phyloP scores from a whole-genome alignment of 2,113 vertebrate species.

The Jacana jacana region DNA sequence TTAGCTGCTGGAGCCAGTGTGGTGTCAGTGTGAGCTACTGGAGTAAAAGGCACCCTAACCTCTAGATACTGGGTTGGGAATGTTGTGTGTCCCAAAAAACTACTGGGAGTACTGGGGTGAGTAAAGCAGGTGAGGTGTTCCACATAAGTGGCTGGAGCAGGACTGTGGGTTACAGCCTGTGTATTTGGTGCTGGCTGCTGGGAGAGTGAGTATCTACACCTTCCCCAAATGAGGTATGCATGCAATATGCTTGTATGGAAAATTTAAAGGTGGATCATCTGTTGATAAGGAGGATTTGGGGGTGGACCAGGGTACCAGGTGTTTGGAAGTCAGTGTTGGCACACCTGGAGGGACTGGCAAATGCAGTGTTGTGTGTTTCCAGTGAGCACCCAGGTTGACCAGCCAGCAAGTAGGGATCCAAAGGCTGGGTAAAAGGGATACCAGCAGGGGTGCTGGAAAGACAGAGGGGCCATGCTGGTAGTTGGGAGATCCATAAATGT shows the following conservation, averaged over 20 bases:
- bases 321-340: background rate
- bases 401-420: accelerated
- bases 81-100: background rate
- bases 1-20: background rate
- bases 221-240: background rate
- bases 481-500: accelerated
- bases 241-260: background rate
- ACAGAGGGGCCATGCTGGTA: too few species aligned
- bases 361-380: background rate
- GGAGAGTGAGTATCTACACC: background rate
- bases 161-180: background rate
- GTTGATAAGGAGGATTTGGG: background rate
- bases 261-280: background rate
- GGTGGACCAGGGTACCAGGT: background rate
- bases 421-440: background rate
- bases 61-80: background rate
- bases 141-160: background rate
- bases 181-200: background rate
- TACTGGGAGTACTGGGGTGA: background rate
- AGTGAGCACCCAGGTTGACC: background rate
- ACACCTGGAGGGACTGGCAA: background rate
- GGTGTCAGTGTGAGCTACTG: background rate
- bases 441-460: background rate
- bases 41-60: accelerated
- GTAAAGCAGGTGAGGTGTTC: background rate